Evolutionary conservation across 2,888 invertebrate species (phyloP).

Genomic region (Drosophila fulvimacula): DNA sequence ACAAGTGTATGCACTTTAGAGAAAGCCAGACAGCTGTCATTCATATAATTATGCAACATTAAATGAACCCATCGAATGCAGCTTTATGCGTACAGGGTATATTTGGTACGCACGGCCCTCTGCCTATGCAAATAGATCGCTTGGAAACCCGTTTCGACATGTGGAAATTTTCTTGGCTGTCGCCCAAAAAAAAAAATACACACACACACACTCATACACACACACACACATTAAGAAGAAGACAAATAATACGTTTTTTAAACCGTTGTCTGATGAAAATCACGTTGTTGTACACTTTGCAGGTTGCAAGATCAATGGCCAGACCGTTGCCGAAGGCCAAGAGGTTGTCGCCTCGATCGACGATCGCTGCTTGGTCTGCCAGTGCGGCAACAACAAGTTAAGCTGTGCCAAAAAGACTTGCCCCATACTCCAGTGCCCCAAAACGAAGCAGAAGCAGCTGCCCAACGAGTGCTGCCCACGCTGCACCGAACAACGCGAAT

Average conservation of each 20-base stretch:
- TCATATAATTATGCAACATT: conserved; percentile 1
- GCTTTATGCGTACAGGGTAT: conserved; percentile 34
- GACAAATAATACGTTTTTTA: conserved; percentile 43
- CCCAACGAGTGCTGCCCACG: conserved; percentile 92
- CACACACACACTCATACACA: not conserved
- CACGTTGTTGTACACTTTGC: conserved; percentile 73
- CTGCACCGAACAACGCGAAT: conserved; percentile 84
- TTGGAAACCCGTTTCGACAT: conserved; percentile 72
- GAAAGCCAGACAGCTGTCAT: conserved; percentile 2
- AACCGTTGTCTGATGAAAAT: conserved; percentile 61
- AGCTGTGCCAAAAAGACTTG: conserved; percentile 94
- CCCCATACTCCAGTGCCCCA: conserved; percentile 94
- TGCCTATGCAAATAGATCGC: conserved; percentile 72
- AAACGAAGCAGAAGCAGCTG: conserved; percentile 88
- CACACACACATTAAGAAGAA: conserved; percentile 18
- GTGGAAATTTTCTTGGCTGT: conserved; percentile 75
- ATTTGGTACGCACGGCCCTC: conserved; percentile 50
- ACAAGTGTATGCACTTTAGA: not conserved
- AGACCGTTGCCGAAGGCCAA: conserved; percentile 91
- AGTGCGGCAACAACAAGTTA: conserved; percentile 89
- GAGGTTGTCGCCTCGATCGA: conserved; percentile 91
- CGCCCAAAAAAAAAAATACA: conserved; percentile 54
- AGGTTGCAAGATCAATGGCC: conserved; percentile 94
- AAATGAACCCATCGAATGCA: not conserved
- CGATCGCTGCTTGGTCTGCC: conserved; percentile 94